Evolutionary conservation across 2,113 vertebrate genomes (phyloP).

Genomic region (Ophiodon elongatus): DNA sequence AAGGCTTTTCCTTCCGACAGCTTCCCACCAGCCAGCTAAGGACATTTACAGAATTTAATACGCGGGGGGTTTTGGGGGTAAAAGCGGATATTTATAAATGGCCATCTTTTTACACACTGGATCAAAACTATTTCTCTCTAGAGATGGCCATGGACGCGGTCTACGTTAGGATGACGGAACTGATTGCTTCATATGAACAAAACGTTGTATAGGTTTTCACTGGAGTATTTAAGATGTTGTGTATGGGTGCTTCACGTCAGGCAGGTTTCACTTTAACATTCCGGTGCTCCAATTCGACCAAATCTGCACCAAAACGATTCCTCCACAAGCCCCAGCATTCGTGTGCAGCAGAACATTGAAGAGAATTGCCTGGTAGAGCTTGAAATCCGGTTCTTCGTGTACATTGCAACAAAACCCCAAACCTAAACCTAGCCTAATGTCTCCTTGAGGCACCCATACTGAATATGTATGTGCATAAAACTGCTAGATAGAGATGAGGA

Average conservation of each 20-base stretch:
- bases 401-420: slow-evolving; percentile 37
- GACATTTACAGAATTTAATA: slow-evolving; percentile 33
- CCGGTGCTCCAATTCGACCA: slow-evolving; percentile 40
- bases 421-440: slow-evolving; percentile 39
- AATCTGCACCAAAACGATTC: slow-evolving; percentile 29
- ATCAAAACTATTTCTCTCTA: slow-evolving; percentile 65
- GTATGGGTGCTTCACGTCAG: slow-evolving; percentile 77
- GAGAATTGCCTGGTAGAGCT: slow-evolving; percentile 42
- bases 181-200: slow-evolving; percentile 48
- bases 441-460: slow-evolving; percentile 71
- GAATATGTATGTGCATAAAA: slow-evolving; percentile 65
- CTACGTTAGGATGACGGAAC: slow-evolving; percentile 76
- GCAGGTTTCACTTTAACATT: slow-evolving; percentile 47
- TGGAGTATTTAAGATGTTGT: slow-evolving; percentile 79
- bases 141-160: slow-evolving; percentile 72
- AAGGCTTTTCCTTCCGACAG: slow-evolving; percentile 56
- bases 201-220: slow-evolving; percentile 73
- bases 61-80: neutral
- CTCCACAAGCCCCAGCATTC: slow-evolving; percentile 27
- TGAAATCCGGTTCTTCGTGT: slow-evolving; percentile 29
- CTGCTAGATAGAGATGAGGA: slow-evolving; percentile 60
- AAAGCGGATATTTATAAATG: slow-evolving; percentile 74
- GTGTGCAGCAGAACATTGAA: slow-evolving; percentile 41
- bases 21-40: slow-evolving; percentile 42
- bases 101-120: slow-evolving; percentile 84